phyloP scores from a whole-genome alignment of 1,140 invertebrate genomes.

The Tetragnatha versicolor region DNA sequence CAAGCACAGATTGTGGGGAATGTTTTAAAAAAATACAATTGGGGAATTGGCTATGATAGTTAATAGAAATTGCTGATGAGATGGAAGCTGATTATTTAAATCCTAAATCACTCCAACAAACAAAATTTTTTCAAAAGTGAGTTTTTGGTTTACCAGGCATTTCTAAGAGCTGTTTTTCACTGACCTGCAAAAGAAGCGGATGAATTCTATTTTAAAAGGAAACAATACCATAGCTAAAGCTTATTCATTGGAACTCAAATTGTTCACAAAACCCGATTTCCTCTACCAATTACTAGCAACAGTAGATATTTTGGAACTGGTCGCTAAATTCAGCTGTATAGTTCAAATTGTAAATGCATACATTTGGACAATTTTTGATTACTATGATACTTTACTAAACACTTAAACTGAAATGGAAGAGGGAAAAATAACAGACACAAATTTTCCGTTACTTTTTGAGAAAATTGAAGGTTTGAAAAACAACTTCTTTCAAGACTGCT shows the following conservation, averaged over 20 bases:
- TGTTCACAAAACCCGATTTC: constrained; percentile 8
- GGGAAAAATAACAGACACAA: background rate
- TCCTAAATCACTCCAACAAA: constrained; percentile 12
- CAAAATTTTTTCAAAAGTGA: constrained; percentile 6
- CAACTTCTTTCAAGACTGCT: constrained; percentile 16
- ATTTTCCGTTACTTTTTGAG: constrained; percentile 7
- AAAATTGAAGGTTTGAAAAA: constrained; percentile 12
- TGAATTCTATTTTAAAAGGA: constrained; percentile 5
- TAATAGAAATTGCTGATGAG: constrained; percentile 14
- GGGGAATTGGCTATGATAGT: constrained; percentile 18
- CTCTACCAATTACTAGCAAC: constrained; percentile 6
- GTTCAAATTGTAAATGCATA: constrained; percentile 17
- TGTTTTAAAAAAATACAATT: constrained; percentile 12
- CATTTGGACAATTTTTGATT: constrained; percentile 27
- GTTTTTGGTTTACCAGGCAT: background rate
- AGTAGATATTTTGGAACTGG: constrained; percentile 5
- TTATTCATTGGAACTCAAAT: no score
- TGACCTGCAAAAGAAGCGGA: constrained; percentile 6
- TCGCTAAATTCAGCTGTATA: constrained; percentile 10
- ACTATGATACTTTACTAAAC: background rate
- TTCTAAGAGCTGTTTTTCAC: constrained; percentile 19
- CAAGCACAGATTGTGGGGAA: constrained; percentile 7
- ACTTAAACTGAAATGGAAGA: constrained; percentile 14
- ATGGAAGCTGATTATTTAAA: constrained; percentile 4
- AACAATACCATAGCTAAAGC: no score